phyloP scores from a whole-genome alignment of 2,888 invertebrate genomes.

The Brenthis hecate region DNA sequence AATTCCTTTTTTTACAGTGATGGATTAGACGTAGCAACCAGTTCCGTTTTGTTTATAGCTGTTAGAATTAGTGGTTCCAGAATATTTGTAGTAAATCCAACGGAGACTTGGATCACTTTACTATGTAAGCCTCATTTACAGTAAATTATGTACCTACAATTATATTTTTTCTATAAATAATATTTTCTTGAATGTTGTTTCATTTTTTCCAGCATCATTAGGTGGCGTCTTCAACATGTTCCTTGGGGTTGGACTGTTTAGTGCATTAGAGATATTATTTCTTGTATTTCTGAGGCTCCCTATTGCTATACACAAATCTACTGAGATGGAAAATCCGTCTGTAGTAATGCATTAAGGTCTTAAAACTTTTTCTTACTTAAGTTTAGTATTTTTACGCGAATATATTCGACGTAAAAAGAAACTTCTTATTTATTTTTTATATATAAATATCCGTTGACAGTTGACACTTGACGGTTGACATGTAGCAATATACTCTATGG shows the following conservation, averaged over 20 bases:
- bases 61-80: constrained; percentile 56
- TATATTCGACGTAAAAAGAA: too few relatives aligned
- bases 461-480: too few relatives aligned
- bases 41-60: constrained; percentile 54
- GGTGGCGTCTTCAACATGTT: constrained; percentile 78
- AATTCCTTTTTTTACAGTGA: constrained; percentile 49
- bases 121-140: constrained; percentile 55
- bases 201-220: constrained; percentile 64
- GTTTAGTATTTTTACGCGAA: too few relatives aligned
- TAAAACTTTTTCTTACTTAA: too few relatives aligned
- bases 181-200: not conserved
- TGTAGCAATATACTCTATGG: too few relatives aligned
- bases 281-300: constrained; percentile 48
- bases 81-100: constrained; percentile 57
- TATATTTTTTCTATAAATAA: not conserved
- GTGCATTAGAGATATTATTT: constrained; percentile 65
- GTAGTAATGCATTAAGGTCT: not conserved
- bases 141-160: too few relatives aligned
- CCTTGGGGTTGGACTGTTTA: constrained; percentile 71
- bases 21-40: constrained; percentile 51
- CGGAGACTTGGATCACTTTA: constrained; percentile 72
- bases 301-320: constrained; percentile 41
- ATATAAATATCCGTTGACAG: too few relatives aligned
- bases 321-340: constrained; percentile 34
- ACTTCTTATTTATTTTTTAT: too few relatives aligned